These are phyloP conservation scores for Euura saliciscinereae DNA, from an alignment of 1,140 invertebrate species.

Conservation along the genomic window DNA sequence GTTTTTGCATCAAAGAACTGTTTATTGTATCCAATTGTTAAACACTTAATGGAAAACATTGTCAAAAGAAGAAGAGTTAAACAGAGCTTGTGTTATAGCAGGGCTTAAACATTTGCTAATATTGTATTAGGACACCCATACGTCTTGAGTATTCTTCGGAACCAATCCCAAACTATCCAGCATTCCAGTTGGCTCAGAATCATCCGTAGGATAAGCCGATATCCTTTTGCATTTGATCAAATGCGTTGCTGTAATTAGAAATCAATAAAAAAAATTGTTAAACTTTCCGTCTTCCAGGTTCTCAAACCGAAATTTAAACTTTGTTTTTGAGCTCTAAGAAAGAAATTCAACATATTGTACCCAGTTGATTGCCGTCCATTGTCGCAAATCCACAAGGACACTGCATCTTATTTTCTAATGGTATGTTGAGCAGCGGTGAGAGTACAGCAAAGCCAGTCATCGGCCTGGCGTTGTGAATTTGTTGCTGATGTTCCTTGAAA, in stretches of 20 bases:
- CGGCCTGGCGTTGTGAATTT: constrained; percentile 62
- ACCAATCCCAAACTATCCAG: constrained; percentile 55
- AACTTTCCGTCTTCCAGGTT: no score
- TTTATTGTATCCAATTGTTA: neutral
- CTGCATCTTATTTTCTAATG: constrained; percentile 67
- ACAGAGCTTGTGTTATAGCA: neutral
- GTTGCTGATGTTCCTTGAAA: constrained; percentile 73
- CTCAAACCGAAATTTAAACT: no score
- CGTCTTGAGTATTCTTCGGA: constrained; percentile 44
- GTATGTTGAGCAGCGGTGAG: constrained; percentile 56
- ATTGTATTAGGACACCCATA: constrained; percentile 15
- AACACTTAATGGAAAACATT: neutral
- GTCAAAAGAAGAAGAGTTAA: neutral
- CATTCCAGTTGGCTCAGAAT: constrained; percentile 51
- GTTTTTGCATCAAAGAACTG: neutral
- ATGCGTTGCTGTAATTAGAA: constrained; percentile 46
- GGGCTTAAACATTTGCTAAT: neutral
- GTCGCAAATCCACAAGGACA: constrained; percentile 78
- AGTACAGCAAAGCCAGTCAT: constrained; percentile 62
- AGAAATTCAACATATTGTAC: constrained; percentile 24
- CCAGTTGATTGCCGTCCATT: constrained; percentile 65
- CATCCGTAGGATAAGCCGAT: constrained; percentile 44
- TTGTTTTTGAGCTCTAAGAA: no score
- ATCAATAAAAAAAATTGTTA: constrained; percentile 19
- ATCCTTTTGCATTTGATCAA: constrained; percentile 52